A percentile compares a stretch with the other conserved stretches of the same genome.
Conservation (phyloP, 2,888 invertebrate species). For the Drosophila austrosaltans region DNA sequence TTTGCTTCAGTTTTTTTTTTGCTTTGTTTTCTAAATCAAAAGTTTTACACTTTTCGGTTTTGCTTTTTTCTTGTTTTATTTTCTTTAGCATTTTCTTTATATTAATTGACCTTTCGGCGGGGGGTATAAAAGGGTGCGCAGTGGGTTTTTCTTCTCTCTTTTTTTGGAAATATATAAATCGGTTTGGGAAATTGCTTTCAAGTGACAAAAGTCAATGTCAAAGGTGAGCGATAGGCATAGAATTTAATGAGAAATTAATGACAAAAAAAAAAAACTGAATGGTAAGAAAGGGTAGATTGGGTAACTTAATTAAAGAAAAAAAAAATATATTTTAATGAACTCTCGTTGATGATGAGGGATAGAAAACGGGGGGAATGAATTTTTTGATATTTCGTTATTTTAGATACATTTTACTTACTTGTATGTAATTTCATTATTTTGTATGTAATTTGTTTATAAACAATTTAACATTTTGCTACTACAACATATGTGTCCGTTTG, state of each 20-base stretch:
- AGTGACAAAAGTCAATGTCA: constrained; percentile 9
- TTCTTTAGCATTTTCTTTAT: constrained; percentile 6
- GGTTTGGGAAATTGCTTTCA: constrained; percentile 40
- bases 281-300: not conserved
- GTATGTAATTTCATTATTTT: constrained; percentile 3
- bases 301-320: constrained; percentile 27
- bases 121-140: not conserved
- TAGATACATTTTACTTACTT: constrained; percentile 8
- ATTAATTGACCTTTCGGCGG: constrained; percentile 47
- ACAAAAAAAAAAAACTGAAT: constrained; percentile 12
- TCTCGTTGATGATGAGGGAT: not conserved
- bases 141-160: constrained; percentile 1
- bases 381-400: constrained; percentile 9
- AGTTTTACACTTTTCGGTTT: constrained; percentile 18
- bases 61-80: constrained; percentile 16
- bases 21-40: constrained; percentile 27
- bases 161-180: constrained; percentile 36
- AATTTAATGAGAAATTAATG: constrained; percentile 37
- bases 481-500: constrained; percentile 38
- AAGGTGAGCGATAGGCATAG: constrained; percentile 21
- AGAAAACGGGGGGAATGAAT: not conserved
- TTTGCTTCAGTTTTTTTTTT: not conserved
- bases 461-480: constrained; percentile 62
- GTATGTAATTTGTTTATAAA: constrained; percentile 46
- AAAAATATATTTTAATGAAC: not conserved